Evolutionary conservation across 2,797 vertebrate genomes (phyloP), one percentile per base, ranked within the genome.

Genomic region (Centropyge bicolor): DNA sequence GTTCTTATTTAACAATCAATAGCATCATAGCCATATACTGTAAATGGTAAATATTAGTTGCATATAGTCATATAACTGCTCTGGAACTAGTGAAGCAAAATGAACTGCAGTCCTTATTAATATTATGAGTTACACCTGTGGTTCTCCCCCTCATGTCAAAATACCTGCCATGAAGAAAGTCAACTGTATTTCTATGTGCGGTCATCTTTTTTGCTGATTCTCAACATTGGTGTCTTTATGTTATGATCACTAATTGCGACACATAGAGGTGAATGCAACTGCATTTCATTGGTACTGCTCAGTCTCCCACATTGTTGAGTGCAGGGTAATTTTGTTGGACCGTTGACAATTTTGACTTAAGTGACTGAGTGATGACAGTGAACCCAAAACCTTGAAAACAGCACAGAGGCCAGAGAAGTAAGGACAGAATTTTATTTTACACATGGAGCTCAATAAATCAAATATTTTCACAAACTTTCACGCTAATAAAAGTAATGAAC

Each of bases 371-470:
- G 13, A 46, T 40, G 62, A 27, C 16, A 41, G 5, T 8, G 52
- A 40, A 61, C 13, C 22, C 4, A 3, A 31, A n/a, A 46, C 48
- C 11, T 1, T 49, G 45, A 22, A 51, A 49, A 51, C 45, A 35
- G 38, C 14, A 38, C 41, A 20, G 8, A 19, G 36, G 24, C 67
- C 45, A 17, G 46, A 45, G 49, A 64, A 36, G 52, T 4, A 12
- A 62, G 54, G 43, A 49, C 8, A 3, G 31, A 6, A 17, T 60
- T 84, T 27, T 36, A 40, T 40, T 60, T 59, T 60, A 6, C n/a
- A 17, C 24, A 38, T 19, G 40, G 24, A 55, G 38, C 41, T 70
- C 59, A 19, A 59, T 48, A 48, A 54, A 35, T 38, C 8, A 43
- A 12, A 45, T 73, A 61, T 19, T n/a, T 12, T 11, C 11, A 27